Percentiles rank a stretch among this genome's conserved stretches.
These are phyloP conservation scores for Lasioglossum marginatum DNA, from an alignment of 2,888 invertebrate genomes.

Conservation along the genomic window DNA sequence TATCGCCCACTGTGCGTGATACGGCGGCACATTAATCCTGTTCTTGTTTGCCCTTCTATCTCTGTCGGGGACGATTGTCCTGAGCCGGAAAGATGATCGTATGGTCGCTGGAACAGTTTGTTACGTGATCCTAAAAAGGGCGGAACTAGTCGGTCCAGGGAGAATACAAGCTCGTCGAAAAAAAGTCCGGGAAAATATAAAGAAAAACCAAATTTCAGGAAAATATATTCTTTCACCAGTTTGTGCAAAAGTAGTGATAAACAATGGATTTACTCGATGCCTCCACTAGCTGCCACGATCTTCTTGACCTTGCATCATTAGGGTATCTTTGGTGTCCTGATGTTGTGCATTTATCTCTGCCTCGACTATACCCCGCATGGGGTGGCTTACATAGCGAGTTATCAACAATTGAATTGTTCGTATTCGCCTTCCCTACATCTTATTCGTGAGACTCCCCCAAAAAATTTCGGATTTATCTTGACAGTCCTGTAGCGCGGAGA, in stretches of 20 bases:
- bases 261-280: background rate
- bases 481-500: background rate
- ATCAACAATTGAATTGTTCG: background rate
- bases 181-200: background rate
- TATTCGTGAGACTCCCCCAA: background rate
- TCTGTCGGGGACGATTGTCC: constrained; percentile 70
- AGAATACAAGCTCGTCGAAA: background rate
- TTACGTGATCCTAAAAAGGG: constrained; percentile 64
- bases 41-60: constrained; percentile 70
- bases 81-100: constrained; percentile 78
- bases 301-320: background rate
- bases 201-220: background rate
- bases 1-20: constrained; percentile 78
- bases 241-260: background rate
- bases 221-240: background rate
- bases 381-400: background rate
- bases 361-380: too few relatives aligned
- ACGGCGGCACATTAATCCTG: constrained; percentile 79
- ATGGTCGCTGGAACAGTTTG: constrained; percentile 74
- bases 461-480: background rate
- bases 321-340: background rate
- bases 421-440: background rate
- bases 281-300: background rate
- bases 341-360: too few relatives aligned
- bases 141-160: background rate